Evolutionary conservation across 1,140 invertebrate genomes (phyloP).

Genomic region (Oscheius sp.): DNA sequence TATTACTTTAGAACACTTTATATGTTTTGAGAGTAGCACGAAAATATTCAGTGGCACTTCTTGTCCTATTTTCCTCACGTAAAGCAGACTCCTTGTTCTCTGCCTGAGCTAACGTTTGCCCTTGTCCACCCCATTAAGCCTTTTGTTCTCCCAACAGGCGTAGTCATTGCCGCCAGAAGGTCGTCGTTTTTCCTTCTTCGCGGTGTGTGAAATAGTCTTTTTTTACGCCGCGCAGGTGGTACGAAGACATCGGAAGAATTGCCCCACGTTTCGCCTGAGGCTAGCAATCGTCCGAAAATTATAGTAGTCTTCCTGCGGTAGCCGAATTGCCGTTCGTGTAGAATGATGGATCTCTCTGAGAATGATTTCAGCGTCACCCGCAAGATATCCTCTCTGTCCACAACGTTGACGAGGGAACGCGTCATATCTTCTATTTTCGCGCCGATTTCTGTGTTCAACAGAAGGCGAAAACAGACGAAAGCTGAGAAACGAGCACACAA

Average conservation of each 20-base stretch:
- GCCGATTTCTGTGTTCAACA: constrained; percentile 52
- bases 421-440: constrained; percentile 52
- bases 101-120: no score
- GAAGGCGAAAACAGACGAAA: constrained; percentile 55
- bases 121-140: no score
- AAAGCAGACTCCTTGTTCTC: no score
- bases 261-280: no score
- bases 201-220: background rate
- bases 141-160: no score
- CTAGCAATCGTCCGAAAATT: no score
- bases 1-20: no score
- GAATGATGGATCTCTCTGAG: background rate
- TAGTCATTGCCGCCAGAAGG: no score
- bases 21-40: no score
- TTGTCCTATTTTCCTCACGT: no score
- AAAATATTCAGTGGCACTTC: no score
- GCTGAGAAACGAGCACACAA: constrained; percentile 59
- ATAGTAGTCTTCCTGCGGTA: background rate
- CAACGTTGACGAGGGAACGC: constrained; percentile 42
- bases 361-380: constrained; percentile 38
- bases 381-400: constrained; percentile 45
- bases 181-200: no score
- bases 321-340: background rate
- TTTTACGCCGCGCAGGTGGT: background rate
- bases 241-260: background rate